Conservation (phyloP, 2,113 vertebrate genomes). For the Micromys minutus region DNA sequence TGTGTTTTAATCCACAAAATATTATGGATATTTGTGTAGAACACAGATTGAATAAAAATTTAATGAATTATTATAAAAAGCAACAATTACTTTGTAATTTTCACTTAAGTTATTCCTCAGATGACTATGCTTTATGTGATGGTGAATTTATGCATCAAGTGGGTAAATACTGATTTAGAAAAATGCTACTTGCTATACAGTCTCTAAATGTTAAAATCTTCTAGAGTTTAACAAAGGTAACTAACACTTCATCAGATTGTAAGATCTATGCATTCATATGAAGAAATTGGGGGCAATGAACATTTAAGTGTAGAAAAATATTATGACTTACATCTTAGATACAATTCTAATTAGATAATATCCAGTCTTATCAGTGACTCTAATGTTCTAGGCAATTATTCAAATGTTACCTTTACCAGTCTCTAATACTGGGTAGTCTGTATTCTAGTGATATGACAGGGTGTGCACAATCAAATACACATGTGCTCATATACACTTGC, state of each 20-base stretch:
- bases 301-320: not conserved
- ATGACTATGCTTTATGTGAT: not conserved
- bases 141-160: not conserved
- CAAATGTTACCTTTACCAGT: not conserved
- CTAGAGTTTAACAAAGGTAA: not conserved
- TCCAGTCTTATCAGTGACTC: not conserved
- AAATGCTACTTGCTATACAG: not conserved
- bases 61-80: not conserved
- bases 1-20: not conserved
- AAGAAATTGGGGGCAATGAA: not conserved
- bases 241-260: not conserved
- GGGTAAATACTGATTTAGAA: fast-evolving
- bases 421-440: no score
- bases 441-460: not conserved
- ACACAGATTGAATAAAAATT: not conserved
- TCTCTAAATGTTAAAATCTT: not conserved
- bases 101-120: not conserved
- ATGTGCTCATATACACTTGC: no score
- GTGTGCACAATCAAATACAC: fast-evolving
- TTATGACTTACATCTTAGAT: not conserved
- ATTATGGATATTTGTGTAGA: not conserved
- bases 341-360: not conserved
- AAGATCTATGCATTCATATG: not conserved
- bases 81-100: not conserved
- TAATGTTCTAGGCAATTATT: not conserved